Conservation (phyloP, 2,797 vertebrate genomes). For the Prunella strophiata region DNA sequence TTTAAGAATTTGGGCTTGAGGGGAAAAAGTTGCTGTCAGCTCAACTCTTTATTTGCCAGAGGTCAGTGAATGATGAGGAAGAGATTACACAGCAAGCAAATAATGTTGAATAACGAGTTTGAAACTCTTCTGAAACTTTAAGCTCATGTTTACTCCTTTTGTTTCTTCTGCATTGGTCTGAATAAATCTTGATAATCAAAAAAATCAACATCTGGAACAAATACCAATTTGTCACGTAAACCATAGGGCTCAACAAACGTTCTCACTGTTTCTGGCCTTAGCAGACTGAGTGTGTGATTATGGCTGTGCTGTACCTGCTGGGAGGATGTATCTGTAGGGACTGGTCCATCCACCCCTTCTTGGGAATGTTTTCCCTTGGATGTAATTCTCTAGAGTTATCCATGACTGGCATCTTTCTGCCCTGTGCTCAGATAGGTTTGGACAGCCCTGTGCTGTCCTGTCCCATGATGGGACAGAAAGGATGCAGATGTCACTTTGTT, state of each 20-base stretch:
- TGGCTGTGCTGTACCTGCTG: background rate
- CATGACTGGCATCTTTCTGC: background rate
- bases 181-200: background rate
- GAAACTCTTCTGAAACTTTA: background rate
- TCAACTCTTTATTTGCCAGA: background rate
- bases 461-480: background rate
- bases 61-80: conserved; percentile 20
- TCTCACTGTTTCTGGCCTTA: background rate
- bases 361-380: background rate
- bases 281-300: background rate
- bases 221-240: background rate
- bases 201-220: background rate
- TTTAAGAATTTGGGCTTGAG: background rate
- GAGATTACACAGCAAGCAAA: background rate
- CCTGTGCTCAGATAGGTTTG: background rate
- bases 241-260: background rate
- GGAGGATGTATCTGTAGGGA: accelerated
- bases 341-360: background rate
- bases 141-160: background rate
- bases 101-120: background rate
- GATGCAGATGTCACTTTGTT: background rate
- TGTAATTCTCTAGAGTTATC: background rate
- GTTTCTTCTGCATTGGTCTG: background rate
- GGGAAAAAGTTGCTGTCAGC: background rate
- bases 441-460: background rate